These are phyloP conservation scores for Macrostomum cliftonense DNA, from an alignment of 2,888 invertebrate genomes.

Conservation along the genomic window DNA sequence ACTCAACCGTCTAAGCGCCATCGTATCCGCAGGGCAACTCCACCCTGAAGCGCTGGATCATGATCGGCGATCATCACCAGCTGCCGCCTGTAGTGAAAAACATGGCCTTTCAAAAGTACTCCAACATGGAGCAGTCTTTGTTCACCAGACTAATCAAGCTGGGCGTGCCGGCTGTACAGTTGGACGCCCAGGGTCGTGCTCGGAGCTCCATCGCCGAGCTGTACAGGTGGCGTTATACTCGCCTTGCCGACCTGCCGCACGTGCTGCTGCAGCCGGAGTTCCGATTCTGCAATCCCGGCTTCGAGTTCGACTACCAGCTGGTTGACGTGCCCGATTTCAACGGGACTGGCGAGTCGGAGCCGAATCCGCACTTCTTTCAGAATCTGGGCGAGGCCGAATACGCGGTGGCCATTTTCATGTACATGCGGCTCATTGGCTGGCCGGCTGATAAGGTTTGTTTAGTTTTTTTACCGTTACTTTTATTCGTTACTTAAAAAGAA, in stretches of 20 bases:
- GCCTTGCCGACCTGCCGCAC: constrained; percentile 78
- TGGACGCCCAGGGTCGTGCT: constrained; percentile 91
- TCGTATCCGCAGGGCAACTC: constrained; percentile 71
- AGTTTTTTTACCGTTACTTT: no score
- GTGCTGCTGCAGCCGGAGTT: constrained; percentile 67
- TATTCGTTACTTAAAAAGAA: no score
- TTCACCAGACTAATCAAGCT: constrained; percentile 86
- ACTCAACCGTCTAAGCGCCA: no score
- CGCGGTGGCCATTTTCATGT: constrained; percentile 89
- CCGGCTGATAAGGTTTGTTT: constrained; percentile 70
- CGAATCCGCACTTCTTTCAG: constrained; percentile 90
- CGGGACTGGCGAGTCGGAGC: constrained; percentile 85
- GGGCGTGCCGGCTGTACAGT: constrained; percentile 84
- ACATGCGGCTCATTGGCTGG: constrained; percentile 87
- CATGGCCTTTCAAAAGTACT: constrained; percentile 98
- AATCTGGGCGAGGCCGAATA: constrained; percentile 57
- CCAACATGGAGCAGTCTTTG: constrained; percentile 96
- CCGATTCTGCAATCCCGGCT: constrained; percentile 71
- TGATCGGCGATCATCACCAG: constrained; percentile 98
- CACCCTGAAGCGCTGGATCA: constrained; percentile 92
- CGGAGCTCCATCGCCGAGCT: constrained; percentile 72
- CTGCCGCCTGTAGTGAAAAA: constrained; percentile 97
- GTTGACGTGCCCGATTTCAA: constrained; percentile 90
- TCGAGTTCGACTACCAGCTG: constrained; percentile 75
- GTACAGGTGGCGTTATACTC: constrained; percentile 79